phyloP scores from a whole-genome alignment of 2,888 invertebrate genomes.

The Adela reaumurella region DNA sequence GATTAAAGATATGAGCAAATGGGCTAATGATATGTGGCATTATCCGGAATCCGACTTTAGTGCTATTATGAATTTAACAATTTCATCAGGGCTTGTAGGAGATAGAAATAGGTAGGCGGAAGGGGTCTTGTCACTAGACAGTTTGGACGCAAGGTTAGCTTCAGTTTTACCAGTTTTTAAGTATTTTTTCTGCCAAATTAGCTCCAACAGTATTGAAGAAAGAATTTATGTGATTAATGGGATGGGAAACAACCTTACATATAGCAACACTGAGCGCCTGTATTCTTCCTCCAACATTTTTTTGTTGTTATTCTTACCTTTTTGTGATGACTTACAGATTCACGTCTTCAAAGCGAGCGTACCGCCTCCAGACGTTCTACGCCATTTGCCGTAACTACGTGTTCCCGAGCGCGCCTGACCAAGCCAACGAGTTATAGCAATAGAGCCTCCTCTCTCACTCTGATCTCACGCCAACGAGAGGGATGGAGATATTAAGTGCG shows the following conservation, averaged over 20 bases:
- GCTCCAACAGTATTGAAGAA: not conserved
- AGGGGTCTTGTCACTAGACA: not conserved
- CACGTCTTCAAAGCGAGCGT: conserved; percentile 26
- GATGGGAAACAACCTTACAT: too few relatives aligned
- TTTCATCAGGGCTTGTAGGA: not conserved
- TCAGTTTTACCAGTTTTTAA: not conserved
- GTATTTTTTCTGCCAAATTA: not conserved
- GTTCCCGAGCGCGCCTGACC: conserved; percentile 15
- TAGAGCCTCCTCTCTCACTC: too few relatives aligned
- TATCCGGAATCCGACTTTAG: conserved; percentile 2
- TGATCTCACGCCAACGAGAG: too few relatives aligned
- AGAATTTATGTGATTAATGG: not conserved
- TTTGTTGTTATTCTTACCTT: too few relatives aligned
- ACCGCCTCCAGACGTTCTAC: conserved; percentile 39
- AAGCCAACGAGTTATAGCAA: too few relatives aligned
- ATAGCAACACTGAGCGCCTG: too few relatives aligned
- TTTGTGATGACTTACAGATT: too few relatives aligned
- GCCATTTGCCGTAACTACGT: conserved; percentile 42
- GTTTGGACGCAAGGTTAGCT: not conserved
- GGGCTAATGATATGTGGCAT: not conserved
- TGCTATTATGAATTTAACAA: not conserved
- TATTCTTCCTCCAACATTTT: too few relatives aligned
- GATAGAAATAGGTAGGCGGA: not conserved
- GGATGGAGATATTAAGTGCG: too few relatives aligned
- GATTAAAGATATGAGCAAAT: conserved; percentile 3